Percentiles rank a stretch among this genome's conserved stretches.
These are phyloP conservation scores for Aphelocoma californica DNA, from an alignment of 2,797 vertebrate genomes.

Conservation along the genomic window DNA sequence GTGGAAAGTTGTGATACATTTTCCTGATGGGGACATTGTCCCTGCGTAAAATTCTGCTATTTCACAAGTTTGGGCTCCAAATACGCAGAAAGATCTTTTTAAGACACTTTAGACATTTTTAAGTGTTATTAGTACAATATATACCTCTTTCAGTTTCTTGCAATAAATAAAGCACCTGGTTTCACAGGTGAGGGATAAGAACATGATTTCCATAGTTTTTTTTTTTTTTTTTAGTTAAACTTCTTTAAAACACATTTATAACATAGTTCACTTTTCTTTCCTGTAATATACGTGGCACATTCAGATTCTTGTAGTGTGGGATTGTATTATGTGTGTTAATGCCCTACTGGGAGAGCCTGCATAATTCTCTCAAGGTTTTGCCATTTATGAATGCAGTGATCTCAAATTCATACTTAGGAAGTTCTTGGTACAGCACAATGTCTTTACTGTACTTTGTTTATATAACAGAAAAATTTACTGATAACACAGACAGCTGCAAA, in stretches of 20 bases:
- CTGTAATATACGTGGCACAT: background rate
- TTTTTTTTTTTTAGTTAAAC: background rate
- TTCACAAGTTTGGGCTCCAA: background rate
- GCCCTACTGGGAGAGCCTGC: background rate
- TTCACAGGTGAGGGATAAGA: slow-evolving; percentile 28
- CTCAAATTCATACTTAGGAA: background rate
- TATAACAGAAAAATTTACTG: background rate
- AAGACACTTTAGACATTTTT: background rate
- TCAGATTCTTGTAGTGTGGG: background rate
- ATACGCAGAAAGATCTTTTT: background rate
- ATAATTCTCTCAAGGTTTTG: background rate
- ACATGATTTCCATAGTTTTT: background rate
- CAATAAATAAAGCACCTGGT: slow-evolving; percentile 41
- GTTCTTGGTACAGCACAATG: background rate
- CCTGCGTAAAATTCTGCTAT: background rate
- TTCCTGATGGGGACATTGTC: background rate
- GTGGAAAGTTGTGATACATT: background rate
- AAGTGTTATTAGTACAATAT: background rate
- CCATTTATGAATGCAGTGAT: background rate
- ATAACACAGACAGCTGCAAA: background rate
- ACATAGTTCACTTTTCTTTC: background rate
- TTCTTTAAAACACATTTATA: background rate
- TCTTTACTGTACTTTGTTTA: background rate
- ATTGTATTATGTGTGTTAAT: background rate
- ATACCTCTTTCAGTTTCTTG: background rate